phyloP scores from a whole-genome alignment of 2,888 invertebrate genomes.

The Apoderus coryli region DNA sequence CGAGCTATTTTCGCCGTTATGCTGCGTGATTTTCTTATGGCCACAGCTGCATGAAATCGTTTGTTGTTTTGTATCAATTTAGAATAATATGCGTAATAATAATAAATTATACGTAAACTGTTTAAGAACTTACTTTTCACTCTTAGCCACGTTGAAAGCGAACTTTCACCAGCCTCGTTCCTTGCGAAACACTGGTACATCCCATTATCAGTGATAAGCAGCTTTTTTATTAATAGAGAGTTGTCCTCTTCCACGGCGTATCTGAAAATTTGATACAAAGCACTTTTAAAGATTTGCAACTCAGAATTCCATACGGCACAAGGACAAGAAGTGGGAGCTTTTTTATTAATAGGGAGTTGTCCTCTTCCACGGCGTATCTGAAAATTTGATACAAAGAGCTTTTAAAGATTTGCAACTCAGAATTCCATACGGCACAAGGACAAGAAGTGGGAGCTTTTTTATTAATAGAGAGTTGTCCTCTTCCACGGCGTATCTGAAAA shows the following conservation, averaged over 20 bases:
- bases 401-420: no score
- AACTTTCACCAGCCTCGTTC: slow-evolving; percentile 83
- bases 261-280: no score
- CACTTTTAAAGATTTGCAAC: no score
- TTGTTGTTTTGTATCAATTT: no score
- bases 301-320: no score
- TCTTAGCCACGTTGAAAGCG: slow-evolving; percentile 80
- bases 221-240: slow-evolving; percentile 62
- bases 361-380: no score
- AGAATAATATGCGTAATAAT: no score
- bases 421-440: no score
- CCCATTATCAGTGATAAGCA: slow-evolving; percentile 76
- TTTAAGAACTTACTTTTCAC: slow-evolving; percentile 73
- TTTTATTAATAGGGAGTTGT: no score
- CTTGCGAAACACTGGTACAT: slow-evolving; percentile 90
- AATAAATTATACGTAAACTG: neutral
- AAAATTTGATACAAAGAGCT: no score
- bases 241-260: slow-evolving; percentile 72
- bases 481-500: slow-evolving; percentile 53
- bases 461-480: slow-evolving; percentile 75
- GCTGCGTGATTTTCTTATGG: slow-evolving; percentile 23
- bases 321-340: no score
- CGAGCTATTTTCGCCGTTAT: slow-evolving; percentile 28
- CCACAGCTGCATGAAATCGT: no score
- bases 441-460: slow-evolving; percentile 61